Evolutionary conservation across 1,140 invertebrate species (phyloP).

Genomic region (Drosophila fuyamai): DNA sequence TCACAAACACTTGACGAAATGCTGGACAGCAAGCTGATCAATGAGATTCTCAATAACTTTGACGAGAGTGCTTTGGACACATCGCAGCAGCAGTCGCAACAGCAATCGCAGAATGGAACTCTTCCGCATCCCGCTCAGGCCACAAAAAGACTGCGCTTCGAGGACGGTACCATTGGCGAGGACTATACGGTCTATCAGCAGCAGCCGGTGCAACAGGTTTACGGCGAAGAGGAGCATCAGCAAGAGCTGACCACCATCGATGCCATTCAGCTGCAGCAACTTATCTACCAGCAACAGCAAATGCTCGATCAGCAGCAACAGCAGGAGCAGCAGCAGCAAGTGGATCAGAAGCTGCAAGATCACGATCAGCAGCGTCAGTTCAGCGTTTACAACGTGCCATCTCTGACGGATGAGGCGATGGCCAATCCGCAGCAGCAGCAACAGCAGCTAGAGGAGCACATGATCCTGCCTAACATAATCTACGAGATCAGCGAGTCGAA

Average conservation of each 20-base stretch:
- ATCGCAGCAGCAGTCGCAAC: constrained; percentile 52
- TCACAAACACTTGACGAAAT: constrained; percentile 76
- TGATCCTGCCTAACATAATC: constrained; percentile 75
- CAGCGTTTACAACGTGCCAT: constrained; percentile 74
- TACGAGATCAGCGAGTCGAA: constrained; percentile 77
- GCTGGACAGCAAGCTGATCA: constrained; percentile 81
- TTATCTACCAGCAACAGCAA: constrained; percentile 76
- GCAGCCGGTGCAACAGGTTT: constrained; percentile 53
- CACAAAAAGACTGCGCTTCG: constrained; percentile 71
- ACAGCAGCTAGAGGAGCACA: constrained; percentile 55
- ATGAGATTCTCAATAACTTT: constrained; percentile 77
- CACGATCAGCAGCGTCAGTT: constrained; percentile 63
- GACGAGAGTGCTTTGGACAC: constrained; percentile 76
- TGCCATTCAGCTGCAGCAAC: constrained; percentile 75
- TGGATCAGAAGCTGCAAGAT: constrained; percentile 38
- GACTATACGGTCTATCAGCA: constrained; percentile 59
- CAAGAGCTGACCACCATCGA: constrained; percentile 68
- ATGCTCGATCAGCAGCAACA: constrained; percentile 65
- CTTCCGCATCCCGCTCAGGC: constrained; percentile 41
- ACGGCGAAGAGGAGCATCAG: constrained; percentile 43
- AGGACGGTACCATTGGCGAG: constrained; percentile 57
- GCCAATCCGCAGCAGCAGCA: constrained; percentile 21
- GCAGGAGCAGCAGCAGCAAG: constrained; percentile 57
- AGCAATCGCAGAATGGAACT: constrained; percentile 34
- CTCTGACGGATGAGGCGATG: constrained; percentile 65